Conservation (phyloP, 2,888 invertebrate species). For the Drosophila gaucha region DNA sequence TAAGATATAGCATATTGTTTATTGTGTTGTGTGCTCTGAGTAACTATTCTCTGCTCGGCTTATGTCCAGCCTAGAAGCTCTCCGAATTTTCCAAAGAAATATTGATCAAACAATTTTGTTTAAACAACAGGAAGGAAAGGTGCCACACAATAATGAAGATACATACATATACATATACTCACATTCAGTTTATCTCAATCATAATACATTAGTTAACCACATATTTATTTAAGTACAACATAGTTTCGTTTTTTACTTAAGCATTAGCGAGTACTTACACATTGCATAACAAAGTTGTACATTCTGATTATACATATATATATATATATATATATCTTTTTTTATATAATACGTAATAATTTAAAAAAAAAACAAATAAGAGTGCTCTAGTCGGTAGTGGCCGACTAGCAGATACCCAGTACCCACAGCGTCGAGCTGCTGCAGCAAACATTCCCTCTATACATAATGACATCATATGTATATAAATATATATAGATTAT, state of each 20-base stretch:
- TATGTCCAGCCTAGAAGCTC: background rate
- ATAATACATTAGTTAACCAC: slow-evolving; percentile 73
- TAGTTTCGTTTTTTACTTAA: slow-evolving; percentile 43
- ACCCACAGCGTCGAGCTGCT: background rate
- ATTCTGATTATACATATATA: slow-evolving; percentile 55
- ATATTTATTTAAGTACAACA: slow-evolving; percentile 52
- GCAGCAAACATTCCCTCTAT: background rate
- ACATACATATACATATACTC: background rate
- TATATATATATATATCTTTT: slow-evolving; percentile 27
- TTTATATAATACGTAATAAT: slow-evolving; percentile 61
- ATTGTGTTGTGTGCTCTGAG: slow-evolving; percentile 1
- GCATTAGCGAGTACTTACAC: slow-evolving; percentile 65
- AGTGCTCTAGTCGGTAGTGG: slow-evolving; percentile 40
- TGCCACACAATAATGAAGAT: background rate
- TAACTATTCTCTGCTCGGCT: slow-evolving; percentile 3
- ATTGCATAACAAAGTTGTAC: slow-evolving; percentile 77
- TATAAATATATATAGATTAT: no score
- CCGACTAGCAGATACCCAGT: slow-evolving; percentile 3
- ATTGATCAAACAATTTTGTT: slow-evolving; percentile 57
- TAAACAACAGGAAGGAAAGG: no score
- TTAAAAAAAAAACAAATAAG: slow-evolving; percentile 30
- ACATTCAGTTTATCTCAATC: slow-evolving; percentile 25
- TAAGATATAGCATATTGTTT: slow-evolving; percentile 20
- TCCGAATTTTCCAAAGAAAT: slow-evolving; percentile 36
- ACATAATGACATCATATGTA: background rate